Evolutionary conservation across 2,797 vertebrate genomes (phyloP).

Genomic region (Esox masquinongy): DNA sequence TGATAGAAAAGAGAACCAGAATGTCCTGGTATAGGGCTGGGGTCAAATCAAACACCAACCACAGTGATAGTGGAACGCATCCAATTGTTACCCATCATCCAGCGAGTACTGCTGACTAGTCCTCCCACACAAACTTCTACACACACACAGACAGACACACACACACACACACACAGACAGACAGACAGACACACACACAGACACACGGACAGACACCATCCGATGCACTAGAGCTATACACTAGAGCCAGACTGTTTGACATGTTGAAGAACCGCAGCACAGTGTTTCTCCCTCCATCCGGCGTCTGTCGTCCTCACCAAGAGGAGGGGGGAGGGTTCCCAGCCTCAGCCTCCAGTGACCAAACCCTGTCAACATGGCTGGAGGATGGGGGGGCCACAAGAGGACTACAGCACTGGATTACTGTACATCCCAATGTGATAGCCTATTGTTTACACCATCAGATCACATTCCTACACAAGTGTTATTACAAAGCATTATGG

Average conservation of each 20-base stretch:
- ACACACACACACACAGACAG: conserved; percentile 21
- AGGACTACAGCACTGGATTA: not conserved
- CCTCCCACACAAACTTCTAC: conserved; percentile 7
- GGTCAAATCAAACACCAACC: not conserved
- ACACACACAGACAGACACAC: not conserved
- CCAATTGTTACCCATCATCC: too few relatives aligned
- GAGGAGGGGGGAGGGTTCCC: conserved; percentile 1
- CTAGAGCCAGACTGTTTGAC: not conserved
- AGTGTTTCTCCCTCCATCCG: conserved; percentile 35
- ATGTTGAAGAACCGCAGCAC: conserved; percentile 45
- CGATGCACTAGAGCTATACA: not conserved
- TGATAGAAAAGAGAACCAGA: not conserved
- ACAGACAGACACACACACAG: not conserved
- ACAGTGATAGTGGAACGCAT: too few relatives aligned
- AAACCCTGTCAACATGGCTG: not conserved
- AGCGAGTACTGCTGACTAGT: too few relatives aligned
- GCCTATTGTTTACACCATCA: not conserved
- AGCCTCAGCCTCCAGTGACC: not conserved
- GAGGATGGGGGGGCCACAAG: not conserved
- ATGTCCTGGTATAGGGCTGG: not conserved
- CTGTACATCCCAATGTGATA: not conserved
- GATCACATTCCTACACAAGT: not conserved
- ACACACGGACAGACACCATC: not conserved
- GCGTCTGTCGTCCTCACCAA: conserved; percentile 17
- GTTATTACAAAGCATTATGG: conserved; percentile 2